Conservation (phyloP, 92 coral and sea anemone genomes). For the Siderastrea siderea region DNA sequence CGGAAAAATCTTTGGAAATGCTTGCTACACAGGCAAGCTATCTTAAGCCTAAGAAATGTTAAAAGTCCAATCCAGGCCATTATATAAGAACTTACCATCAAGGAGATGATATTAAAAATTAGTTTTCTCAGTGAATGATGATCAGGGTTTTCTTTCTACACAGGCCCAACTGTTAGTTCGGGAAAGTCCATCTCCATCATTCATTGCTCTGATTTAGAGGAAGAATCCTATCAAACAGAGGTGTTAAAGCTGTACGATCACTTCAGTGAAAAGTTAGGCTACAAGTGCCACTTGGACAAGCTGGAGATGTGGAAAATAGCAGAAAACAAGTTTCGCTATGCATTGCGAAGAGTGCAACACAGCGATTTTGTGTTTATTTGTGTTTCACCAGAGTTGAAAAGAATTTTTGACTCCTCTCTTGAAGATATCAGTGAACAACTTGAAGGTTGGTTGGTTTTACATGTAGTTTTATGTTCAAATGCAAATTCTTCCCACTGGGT, state of each 20-base stretch:
- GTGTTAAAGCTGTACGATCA: slow-evolving; percentile 11
- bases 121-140: too few relatives aligned
- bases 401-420: slow-evolving; percentile 67
- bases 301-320: slow-evolving; percentile 47
- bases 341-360: slow-evolving; percentile 55
- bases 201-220: slow-evolving; percentile 35
- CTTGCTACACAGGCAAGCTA: too few relatives aligned
- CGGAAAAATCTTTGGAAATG: too few relatives aligned
- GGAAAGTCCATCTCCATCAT: slow-evolving; percentile 48
- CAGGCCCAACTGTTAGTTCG: slow-evolving; percentile 26
- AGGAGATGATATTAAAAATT: too few relatives aligned
- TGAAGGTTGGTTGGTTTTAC: slow-evolving; percentile 13
- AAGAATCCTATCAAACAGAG: neutral
- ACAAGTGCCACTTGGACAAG: slow-evolving; percentile 54
- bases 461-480: neutral
- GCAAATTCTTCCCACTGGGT: neutral
- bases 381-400: slow-evolving; percentile 74
- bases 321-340: slow-evolving; percentile 72
- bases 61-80: too few relatives aligned
- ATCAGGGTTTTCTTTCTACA: neutral
- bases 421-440: slow-evolving; percentile 41
- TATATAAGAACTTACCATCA: too few relatives aligned
- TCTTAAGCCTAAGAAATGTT: too few relatives aligned
- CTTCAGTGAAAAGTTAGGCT: slow-evolving; percentile 20
- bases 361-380: slow-evolving; percentile 81